These are phyloP conservation scores for Tichodroma muraria DNA, from an alignment of 2,113 vertebrate genomes.

Conservation along the genomic window DNA sequence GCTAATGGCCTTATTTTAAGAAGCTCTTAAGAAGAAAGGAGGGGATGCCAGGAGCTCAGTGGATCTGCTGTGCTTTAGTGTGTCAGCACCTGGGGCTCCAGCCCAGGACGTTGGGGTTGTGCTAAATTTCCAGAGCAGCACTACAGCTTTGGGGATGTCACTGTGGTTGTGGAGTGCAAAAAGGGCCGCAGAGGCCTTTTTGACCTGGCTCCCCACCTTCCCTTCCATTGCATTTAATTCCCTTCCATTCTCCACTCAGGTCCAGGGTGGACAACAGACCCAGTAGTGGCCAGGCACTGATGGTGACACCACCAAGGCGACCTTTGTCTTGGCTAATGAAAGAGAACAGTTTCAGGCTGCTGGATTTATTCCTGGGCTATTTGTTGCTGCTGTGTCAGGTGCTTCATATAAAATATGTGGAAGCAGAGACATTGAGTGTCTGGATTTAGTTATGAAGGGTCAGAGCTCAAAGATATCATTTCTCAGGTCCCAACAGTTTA, in stretches of 20 bases:
- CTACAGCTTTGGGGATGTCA: neutral
- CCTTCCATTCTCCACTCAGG: too few species aligned
- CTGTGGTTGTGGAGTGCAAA: neutral
- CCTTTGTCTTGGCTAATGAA: conserved; percentile 27
- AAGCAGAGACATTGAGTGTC: neutral
- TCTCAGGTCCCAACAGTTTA: conserved; percentile 16
- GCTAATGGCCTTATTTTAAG: conserved; percentile 65
- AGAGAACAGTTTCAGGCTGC: neutral
- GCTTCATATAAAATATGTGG: neutral
- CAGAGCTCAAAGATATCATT: conserved; percentile 45
- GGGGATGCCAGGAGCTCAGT: neutral
- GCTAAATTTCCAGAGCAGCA: neutral
- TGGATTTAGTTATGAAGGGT: conserved; percentile 47
- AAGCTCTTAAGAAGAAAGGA: neutral
- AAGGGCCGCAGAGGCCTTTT: neutral
- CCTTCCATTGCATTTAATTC: too few species aligned
- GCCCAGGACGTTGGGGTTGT: neutral
- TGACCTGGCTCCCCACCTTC: neutral
- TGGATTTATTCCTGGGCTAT: neutral
- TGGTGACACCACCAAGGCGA: neutral
- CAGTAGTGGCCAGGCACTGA: neutral
- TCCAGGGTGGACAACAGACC: neutral
- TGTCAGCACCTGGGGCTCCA: neutral
- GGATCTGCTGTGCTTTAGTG: neutral
- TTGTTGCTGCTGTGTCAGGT: conserved; percentile 42